phyloP scores from a whole-genome alignment of 2,797 vertebrate genomes.

The Pantherophis vulpinus region DNA sequence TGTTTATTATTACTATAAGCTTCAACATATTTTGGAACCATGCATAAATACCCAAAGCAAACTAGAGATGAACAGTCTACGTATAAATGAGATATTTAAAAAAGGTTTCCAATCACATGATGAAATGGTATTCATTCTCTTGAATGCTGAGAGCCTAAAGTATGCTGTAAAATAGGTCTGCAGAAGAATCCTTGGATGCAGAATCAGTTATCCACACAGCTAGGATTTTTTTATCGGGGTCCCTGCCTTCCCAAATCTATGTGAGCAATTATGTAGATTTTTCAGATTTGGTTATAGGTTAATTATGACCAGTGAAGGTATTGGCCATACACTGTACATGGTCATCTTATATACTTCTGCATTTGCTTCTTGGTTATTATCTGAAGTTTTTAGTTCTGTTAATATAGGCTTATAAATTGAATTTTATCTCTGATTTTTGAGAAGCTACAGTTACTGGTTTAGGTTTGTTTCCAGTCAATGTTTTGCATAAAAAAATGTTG shows the following conservation, averaged over 20 bases:
- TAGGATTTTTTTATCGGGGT: not conserved
- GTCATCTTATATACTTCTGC: not conserved
- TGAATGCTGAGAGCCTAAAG: not conserved
- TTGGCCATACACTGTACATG: no score
- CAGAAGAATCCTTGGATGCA: not conserved
- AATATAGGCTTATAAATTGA: not conserved
- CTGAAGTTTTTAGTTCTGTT: not conserved
- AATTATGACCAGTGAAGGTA: no score
- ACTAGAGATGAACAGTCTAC: not conserved
- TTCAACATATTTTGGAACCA: not conserved
- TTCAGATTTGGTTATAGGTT: no score
- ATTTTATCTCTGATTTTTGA: not conserved
- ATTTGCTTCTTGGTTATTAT: not conserved
- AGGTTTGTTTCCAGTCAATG: not conserved
- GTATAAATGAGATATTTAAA: not conserved
- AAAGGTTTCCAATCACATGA: not conserved
- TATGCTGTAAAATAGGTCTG: not conserved
- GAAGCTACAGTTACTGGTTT: not conserved
- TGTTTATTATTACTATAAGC: slow-evolving; percentile 2
- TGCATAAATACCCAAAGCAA: not conserved
- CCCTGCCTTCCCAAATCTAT: not conserved
- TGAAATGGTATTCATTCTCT: not conserved
- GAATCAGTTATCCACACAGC: not conserved
- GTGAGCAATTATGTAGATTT: no score
- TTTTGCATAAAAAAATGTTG: not conserved